Evolutionary conservation across 2,888 invertebrate species (phyloP).

Genomic region (Invenusta paracnida): DNA sequence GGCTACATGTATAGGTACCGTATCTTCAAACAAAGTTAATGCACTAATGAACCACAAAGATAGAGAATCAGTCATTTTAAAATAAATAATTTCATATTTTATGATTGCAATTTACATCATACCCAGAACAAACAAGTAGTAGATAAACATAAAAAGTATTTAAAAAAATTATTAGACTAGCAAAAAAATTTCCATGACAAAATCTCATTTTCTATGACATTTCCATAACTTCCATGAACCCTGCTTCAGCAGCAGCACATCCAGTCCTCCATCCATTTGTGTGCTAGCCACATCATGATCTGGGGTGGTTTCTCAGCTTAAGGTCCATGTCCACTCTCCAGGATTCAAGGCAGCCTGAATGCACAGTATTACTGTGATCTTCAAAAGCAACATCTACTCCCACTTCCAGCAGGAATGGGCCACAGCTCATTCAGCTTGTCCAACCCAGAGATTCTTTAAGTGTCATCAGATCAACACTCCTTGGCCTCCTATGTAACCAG

Average conservation of each 20-base stretch:
- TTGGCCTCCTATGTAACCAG: too few species aligned
- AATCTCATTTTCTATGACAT: background rate
- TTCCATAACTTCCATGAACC: background rate
- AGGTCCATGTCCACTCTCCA: too few species aligned
- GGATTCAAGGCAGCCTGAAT: too few species aligned
- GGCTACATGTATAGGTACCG: background rate
- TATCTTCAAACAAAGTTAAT: background rate
- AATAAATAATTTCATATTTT: background rate
- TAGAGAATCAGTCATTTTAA: background rate
- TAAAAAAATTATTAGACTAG: background rate
- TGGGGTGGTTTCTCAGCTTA: too few species aligned
- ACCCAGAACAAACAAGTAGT: background rate
- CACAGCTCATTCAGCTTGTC: too few species aligned
- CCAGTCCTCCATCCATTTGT: too few species aligned
- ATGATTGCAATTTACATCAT: background rate
- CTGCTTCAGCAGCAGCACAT: background rate
- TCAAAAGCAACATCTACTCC: too few species aligned
- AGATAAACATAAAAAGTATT: background rate
- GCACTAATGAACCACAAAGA: background rate
- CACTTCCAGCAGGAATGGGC: too few species aligned
- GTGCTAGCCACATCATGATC: too few species aligned
- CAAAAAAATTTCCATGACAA: background rate
- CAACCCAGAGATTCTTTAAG: too few species aligned
- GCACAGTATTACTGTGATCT: too few species aligned
- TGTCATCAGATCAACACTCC: too few species aligned